Conservation (phyloP, 2,113 vertebrate species). For the Rhinoderma darwinii region DNA sequence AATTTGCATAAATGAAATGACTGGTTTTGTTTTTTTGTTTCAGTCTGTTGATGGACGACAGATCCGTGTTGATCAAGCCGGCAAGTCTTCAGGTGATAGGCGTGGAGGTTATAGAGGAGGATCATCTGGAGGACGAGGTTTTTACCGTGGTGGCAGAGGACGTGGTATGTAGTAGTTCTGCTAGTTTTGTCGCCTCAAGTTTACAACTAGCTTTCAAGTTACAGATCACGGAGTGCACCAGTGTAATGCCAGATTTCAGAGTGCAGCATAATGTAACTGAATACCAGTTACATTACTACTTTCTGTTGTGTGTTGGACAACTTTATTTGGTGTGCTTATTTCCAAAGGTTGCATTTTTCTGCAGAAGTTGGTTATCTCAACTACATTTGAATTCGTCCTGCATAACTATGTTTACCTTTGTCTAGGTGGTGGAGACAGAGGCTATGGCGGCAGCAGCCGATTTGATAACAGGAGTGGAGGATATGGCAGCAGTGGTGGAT, state of each 20-base stretch:
- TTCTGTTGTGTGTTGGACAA: no score
- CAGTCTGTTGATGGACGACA: slow-evolving; percentile 91
- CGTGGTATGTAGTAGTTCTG: slow-evolving; percentile 81
- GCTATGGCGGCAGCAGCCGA: slow-evolving; percentile 79
- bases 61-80: slow-evolving; percentile 95
- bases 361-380: no score
- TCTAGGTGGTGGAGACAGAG: slow-evolving; percentile 76
- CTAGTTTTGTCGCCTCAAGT: no score
- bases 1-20: no score
- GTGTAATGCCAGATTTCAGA: no score
- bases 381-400: not conserved
- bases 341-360: no score
- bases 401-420: not conserved
- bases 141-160: slow-evolving; percentile 81
- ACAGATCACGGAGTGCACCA: no score
- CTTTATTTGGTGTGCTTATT: no score
- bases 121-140: slow-evolving; percentile 77
- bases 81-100: slow-evolving; percentile 83
- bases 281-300: no score
- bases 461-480: slow-evolving; percentile 76
- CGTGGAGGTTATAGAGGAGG: slow-evolving; percentile 81
- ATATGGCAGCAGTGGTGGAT: slow-evolving; percentile 75
- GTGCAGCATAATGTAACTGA: no score
- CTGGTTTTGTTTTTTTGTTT: not conserved
- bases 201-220: no score